A percentile compares a stretch with the other conserved stretches of the same genome.
phyloP scores from a whole-genome alignment of 2,888 invertebrate species.

The Horisme vitalbata region DNA sequence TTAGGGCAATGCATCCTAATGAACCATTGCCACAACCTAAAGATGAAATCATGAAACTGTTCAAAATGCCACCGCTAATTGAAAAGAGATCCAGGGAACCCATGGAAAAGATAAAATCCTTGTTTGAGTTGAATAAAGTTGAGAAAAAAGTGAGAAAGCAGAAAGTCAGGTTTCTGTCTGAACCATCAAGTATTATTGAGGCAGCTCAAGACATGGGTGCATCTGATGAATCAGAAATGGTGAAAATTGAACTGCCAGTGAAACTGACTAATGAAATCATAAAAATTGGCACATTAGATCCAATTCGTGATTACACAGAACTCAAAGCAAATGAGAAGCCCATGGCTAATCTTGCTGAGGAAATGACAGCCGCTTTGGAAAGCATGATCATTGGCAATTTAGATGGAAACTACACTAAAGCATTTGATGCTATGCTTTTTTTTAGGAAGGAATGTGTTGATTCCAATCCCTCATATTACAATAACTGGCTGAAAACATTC shows the following conservation, averaged over 20 bases:
- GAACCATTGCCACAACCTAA: slow-evolving; percentile 80
- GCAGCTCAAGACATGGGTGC: slow-evolving; percentile 21
- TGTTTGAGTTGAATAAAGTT: slow-evolving; percentile 75
- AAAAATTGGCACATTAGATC: slow-evolving; percentile 83
- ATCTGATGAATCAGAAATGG: slow-evolving; percentile 31
- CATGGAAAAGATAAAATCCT: slow-evolving; percentile 68
- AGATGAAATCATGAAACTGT: slow-evolving; percentile 72
- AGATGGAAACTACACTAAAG: slow-evolving; percentile 63
- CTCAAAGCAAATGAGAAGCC: slow-evolving; percentile 68
- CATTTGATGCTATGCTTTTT: slow-evolving; percentile 57
- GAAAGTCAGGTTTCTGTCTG: slow-evolving; percentile 33
- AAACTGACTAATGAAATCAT: slow-evolving; percentile 39
- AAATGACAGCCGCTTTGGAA: slow-evolving; percentile 68
- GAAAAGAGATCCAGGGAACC: slow-evolving; percentile 71
- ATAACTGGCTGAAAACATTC: slow-evolving; percentile 66
- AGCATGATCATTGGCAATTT: slow-evolving; percentile 62
- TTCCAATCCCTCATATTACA: slow-evolving; percentile 59
- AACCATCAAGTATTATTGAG: slow-evolving; percentile 27
- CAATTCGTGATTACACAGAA: slow-evolving; percentile 82
- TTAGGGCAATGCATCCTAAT: slow-evolving; percentile 83
- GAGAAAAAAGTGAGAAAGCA: slow-evolving; percentile 55
- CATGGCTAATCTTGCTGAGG: slow-evolving; percentile 49
- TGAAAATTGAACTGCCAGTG: slow-evolving; percentile 52
- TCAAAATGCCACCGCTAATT: slow-evolving; percentile 75
- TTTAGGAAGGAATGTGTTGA: slow-evolving; percentile 65